phyloP scores from a whole-genome alignment of 2,113 vertebrate genomes.

The Ornithorhynchus anatinus region DNA sequence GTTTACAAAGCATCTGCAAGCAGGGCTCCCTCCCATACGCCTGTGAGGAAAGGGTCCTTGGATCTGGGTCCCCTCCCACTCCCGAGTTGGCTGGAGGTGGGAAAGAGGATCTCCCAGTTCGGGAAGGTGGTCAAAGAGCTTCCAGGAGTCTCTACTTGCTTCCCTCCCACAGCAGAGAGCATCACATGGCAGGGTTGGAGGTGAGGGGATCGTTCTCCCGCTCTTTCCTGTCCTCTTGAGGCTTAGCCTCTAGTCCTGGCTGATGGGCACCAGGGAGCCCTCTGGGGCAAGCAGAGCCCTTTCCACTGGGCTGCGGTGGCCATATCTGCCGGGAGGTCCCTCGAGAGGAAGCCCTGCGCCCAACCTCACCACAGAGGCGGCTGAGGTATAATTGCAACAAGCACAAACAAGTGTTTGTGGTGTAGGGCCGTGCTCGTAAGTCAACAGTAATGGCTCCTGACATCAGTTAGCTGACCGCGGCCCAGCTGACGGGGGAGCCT shows the following conservation, averaged over 20 bases:
- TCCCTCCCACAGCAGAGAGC: no score
- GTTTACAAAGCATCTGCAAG: no score
- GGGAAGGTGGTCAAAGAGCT: no score
- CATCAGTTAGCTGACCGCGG: not conserved
- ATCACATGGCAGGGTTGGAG: not conserved
- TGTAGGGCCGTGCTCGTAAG: not conserved
- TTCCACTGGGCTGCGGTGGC: not conserved
- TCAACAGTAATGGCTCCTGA: not conserved
- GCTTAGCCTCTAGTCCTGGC: not conserved
- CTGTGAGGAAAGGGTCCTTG: no score
- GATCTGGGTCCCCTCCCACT: no score
- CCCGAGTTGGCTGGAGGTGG: no score
- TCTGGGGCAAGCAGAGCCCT: not conserved
- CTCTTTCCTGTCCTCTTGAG: not conserved
- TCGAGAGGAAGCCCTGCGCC: not conserved
- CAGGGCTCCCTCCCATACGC: no score
- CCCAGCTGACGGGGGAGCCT: not conserved
- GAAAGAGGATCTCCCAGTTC: no score
- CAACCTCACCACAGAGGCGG: not conserved
- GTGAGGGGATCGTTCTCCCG: not conserved
- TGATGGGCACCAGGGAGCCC: not conserved
- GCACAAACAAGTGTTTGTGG: not conserved
- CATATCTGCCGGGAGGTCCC: not conserved
- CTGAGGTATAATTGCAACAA: not conserved
- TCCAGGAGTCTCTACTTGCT: no score